Percentiles rank a stretch among this genome's conserved stretches.
These are phyloP conservation scores for Bubo bubo DNA, from an alignment of 2,113 vertebrate genomes.

Conservation along the genomic window DNA sequence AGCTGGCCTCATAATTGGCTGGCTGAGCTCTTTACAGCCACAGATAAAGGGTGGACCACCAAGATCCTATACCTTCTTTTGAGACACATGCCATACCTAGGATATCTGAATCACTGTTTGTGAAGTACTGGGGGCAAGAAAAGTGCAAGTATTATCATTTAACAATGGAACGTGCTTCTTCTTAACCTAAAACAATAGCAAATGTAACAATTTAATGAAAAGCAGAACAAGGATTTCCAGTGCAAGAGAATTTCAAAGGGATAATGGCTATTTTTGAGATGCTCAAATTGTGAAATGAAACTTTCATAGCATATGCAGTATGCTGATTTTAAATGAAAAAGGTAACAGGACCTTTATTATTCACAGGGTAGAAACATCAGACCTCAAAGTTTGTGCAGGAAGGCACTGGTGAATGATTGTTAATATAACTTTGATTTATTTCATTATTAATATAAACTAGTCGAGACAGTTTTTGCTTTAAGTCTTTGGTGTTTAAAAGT, in stretches of 20 bases:
- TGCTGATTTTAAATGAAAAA: conserved; percentile 6
- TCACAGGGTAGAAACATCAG: background rate
- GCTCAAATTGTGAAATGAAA: conserved; percentile 18
- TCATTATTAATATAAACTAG: background rate
- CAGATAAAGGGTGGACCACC: background rate
- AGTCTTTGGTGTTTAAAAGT: background rate
- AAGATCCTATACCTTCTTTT: background rate
- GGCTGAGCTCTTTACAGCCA: background rate
- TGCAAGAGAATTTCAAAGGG: conserved; percentile 65
- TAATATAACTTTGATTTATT: background rate
- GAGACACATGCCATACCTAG: background rate
- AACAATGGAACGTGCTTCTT: conserved; percentile 30
- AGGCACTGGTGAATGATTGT: background rate
- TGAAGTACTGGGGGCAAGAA: background rate
- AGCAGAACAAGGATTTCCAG: conserved; percentile 65
- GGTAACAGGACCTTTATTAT: background rate
- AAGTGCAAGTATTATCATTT: conserved; percentile 7
- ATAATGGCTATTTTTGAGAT: conserved; percentile 29
- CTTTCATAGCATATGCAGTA: background rate
- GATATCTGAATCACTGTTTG: background rate
- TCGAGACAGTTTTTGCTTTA: background rate
- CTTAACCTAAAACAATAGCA: conserved; percentile 43
- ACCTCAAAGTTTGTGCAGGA: background rate
- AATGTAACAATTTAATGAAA: conserved; percentile 52
- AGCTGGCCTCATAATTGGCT: background rate